These are phyloP conservation scores for Lerema accius DNA, from an alignment of 1,140 invertebrate genomes.

Conservation along the genomic window DNA sequence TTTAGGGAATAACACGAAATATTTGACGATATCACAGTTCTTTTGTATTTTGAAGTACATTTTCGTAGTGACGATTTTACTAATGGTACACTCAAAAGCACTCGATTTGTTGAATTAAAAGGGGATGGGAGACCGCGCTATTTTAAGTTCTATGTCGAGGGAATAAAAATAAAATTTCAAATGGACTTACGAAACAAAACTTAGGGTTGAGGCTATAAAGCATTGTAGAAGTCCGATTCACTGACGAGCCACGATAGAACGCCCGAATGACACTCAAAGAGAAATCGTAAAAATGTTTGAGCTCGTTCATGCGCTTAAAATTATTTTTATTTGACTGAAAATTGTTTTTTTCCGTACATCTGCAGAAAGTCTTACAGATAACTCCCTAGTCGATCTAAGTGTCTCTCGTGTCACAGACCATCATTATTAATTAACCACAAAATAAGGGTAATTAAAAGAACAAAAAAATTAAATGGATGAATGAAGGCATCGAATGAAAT, in stretches of 20 bases:
- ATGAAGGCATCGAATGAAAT: no score
- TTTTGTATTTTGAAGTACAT: conserved; percentile 3
- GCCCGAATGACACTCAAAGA: background rate
- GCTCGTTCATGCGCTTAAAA: conserved; percentile 10
- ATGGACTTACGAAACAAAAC: background rate
- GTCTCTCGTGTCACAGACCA: no score
- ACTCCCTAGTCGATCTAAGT: no score
- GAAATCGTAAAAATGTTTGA: conserved; percentile 1
- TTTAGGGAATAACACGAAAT: background rate
- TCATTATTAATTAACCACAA: no score
- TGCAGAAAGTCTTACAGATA: no score
- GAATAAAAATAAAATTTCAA: conserved; percentile 12
- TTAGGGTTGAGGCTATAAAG: conserved; percentile 5
- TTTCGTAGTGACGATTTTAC: conserved; percentile 15
- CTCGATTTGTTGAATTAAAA: conserved; percentile 17
- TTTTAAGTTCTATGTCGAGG: conserved; percentile 18
- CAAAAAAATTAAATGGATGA: no score
- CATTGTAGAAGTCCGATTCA: conserved; percentile 3
- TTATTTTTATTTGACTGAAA: no score
- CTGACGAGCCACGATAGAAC: conserved; percentile 8
- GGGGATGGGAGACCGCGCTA: background rate
- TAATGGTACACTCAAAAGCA: conserved; percentile 9
- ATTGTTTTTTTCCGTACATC: no score
- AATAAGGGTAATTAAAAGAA: no score
- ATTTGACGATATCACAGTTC: background rate